Evolutionary conservation across 2,888 invertebrate species (phyloP).

Genomic region (Hedychridium roseum): DNA sequence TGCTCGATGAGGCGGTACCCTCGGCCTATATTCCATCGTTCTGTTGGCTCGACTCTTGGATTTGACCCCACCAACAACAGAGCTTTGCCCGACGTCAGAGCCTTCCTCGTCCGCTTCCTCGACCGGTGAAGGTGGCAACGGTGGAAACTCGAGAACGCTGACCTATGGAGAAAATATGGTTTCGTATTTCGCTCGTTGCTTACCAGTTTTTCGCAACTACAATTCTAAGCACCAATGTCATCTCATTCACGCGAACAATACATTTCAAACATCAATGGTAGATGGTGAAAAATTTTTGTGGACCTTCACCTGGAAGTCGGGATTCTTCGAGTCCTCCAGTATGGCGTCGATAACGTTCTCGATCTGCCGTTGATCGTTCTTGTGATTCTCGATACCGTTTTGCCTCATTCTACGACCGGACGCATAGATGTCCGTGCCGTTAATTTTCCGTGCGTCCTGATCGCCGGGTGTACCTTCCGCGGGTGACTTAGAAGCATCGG

Average conservation of each 20-base stretch:
- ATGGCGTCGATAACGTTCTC: conserved; percentile 63
- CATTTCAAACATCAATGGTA: neutral
- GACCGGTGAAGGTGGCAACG: conserved; percentile 84
- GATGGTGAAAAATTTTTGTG: neutral
- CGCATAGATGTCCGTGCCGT: conserved; percentile 46
- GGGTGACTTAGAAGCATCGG: conserved; percentile 49
- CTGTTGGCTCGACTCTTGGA: conserved; percentile 50
- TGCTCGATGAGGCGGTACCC: conserved; percentile 78
- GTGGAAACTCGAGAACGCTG: conserved; percentile 76
- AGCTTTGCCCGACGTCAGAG: conserved; percentile 67
- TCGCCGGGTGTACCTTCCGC: too few species aligned
- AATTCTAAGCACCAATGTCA: too few species aligned
- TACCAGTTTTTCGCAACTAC: too few species aligned
- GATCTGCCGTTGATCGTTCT: conserved; percentile 63
- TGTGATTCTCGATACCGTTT: conserved; percentile 63
- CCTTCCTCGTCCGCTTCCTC: conserved; percentile 82
- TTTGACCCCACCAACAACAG: conserved; percentile 31
- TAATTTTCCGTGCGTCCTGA: too few species aligned
- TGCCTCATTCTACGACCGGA: conserved; percentile 53
- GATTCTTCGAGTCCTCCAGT: conserved; percentile 61
- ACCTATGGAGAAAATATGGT: conserved; percentile 53
- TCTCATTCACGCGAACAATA: too few species aligned
- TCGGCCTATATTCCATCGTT: conserved; percentile 66
- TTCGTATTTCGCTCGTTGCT: too few species aligned
- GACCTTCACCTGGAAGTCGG: conserved; percentile 60